phyloP scores from a whole-genome alignment of 2,113 vertebrate genomes.

The Chionomys nivalis region DNA sequence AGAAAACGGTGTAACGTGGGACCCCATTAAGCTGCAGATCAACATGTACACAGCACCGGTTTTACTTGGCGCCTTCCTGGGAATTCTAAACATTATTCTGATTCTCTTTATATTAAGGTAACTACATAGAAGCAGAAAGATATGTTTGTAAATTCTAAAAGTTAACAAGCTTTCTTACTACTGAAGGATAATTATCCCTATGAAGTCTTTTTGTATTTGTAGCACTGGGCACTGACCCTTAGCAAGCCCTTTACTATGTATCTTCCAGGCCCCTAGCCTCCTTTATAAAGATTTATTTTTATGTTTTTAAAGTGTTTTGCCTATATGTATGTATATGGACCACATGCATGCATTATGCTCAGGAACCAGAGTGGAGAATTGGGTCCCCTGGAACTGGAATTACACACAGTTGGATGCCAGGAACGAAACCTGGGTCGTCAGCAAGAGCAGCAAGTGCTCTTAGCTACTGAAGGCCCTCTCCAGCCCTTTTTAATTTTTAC shows the following conservation, averaged over 20 bases:
- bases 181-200: neutral
- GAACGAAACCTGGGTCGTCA: neutral
- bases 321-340: neutral
- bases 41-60: constrained; percentile 98
- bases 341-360: neutral
- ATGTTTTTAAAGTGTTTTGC: neutral
- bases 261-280: neutral
- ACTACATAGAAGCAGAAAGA: constrained; percentile 64
- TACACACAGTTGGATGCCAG: neutral
- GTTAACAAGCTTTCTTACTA: constrained; percentile 38
- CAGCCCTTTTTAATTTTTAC: neutral
- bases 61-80: constrained; percentile 90
- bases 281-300: neutral
- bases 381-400: neutral
- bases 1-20: constrained; percentile 89
- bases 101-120: constrained; percentile 94
- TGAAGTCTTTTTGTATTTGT: neutral
- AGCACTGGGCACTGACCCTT: neutral
- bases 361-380: neutral
- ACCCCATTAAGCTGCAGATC: constrained; percentile 89
- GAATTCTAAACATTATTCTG: constrained; percentile 93
- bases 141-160: neutral
- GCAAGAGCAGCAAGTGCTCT: neutral
- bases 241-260: neutral
- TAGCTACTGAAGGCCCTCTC: neutral